Evolutionary conservation across 2,113 vertebrate genomes (phyloP), one percentile per base, ranked within the genome.

Genomic region (Pholis gunnellus): DNA sequence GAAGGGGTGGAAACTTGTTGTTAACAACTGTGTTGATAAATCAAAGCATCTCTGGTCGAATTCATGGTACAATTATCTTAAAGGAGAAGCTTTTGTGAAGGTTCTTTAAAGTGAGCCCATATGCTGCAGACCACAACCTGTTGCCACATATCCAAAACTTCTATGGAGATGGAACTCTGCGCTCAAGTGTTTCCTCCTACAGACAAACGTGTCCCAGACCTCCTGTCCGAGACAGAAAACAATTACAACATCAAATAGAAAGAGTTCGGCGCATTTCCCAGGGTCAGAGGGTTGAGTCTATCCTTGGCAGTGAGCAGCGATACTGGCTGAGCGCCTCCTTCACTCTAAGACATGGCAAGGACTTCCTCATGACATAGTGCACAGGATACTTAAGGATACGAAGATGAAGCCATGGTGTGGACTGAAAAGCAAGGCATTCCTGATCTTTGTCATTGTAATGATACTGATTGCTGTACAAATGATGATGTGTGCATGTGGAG

Each of bases 61-160:
- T 92, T 87, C 76, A 54, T 83, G 80, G 20, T 84, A 77, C 83
- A 90, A 93, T 93, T 92, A 92, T 89, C 84, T 90, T 76, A 75
- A 86, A 87, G 82, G 86, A 87, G 60, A 87, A 67, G 80, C 69
- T 79, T 82, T 78, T 78, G 79, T 82, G 29, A 22, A 70, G 72
- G 59, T 48, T 78, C 4, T 90, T 87, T 77, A 88, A 92, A 93
- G 89, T 92, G 89, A 87, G 86, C 85, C 91, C 91, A 93, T 87
- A 91, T 93, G 89, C 90, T 85, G 71, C 84, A 83, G 88, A 90
- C 83, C 87, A 83, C 75, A 93, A 89, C 91, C 87, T 91, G 83
- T 77, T 83, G 81, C 87, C 87, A 85, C 86, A 84, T 87, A 85
- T 92, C 80, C 76, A 88, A 83, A 89, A 91, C 87, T 69, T 90